These are phyloP conservation scores for Caloenas nicobarica DNA, from an alignment of 2,113 vertebrate genomes.

Conservation along the genomic window DNA sequence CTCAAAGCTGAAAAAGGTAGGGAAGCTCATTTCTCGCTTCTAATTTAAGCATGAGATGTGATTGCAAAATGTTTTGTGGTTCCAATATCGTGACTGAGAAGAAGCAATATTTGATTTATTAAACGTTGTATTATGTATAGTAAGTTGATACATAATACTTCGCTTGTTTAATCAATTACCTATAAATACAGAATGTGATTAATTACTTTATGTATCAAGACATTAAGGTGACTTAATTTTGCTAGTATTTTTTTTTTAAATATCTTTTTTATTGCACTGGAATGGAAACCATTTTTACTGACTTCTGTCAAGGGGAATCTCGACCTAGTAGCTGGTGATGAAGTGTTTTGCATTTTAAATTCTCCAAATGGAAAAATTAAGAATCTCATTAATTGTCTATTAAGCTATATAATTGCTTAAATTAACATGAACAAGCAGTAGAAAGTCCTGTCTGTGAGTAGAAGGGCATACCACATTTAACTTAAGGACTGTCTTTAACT, in stretches of 20 bases:
- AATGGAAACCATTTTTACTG: background rate
- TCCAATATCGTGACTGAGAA: background rate
- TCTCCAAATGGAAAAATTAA: constrained; percentile 43
- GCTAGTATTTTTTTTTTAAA: background rate
- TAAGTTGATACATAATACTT: background rate
- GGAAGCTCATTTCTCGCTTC: background rate
- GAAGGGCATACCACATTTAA: background rate
- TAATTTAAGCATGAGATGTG: background rate
- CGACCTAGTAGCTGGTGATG: background rate
- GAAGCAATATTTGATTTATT: background rate
- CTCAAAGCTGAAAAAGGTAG: background rate
- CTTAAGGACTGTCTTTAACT: background rate
- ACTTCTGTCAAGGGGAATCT: constrained; percentile 13
- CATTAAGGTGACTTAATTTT: constrained; percentile 5
- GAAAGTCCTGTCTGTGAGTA: background rate
- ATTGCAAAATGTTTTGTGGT: background rate
- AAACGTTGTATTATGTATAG: background rate
- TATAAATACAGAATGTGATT: background rate
- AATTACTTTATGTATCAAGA: background rate
- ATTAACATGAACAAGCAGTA: background rate
- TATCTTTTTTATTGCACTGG: background rate
- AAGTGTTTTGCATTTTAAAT: constrained; percentile 4
- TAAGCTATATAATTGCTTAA: constrained; percentile 37
- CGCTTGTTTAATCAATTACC: background rate
- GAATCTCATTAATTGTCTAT: constrained; percentile 24